Percentiles rank a stretch among this genome's conserved stretches.
phyloP scores from a whole-genome alignment of 2,797 vertebrate genomes.

The Orientallactaga sibirica region DNA sequence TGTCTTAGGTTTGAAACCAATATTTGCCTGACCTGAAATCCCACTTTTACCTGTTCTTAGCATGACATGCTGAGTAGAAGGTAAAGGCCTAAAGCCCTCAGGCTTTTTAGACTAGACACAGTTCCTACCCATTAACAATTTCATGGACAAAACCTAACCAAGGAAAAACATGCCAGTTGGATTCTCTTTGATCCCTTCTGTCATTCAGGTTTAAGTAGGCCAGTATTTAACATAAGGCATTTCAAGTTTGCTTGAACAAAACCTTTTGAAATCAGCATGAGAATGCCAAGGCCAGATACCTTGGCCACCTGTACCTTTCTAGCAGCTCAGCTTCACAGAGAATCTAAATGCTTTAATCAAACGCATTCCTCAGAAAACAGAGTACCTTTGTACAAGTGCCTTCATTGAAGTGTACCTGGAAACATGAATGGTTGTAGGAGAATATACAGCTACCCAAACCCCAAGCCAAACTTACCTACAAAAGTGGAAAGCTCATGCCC shows the following conservation, averaged over 20 bases:
- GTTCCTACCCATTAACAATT: neutral
- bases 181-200: neutral
- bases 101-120: neutral
- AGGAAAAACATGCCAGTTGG: neutral
- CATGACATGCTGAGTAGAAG: too few species aligned
- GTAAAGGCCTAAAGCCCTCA: neutral
- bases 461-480: too few species aligned
- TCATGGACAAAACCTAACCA: neutral
- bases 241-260: neutral
- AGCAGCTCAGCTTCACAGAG: neutral
- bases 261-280: neutral
- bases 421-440: accelerated
- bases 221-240: neutral
- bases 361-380: neutral
- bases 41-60: neutral
- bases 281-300: neutral
- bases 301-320: neutral
- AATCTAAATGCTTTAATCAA: neutral
- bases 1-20: neutral
- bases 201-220: neutral
- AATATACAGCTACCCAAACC: accelerated
- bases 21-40: neutral
- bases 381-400: neutral
- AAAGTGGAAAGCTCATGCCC: neutral
- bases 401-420: neutral